A percentile compares a stretch with the other conserved stretches of the same genome.
Conservation (phyloP, 1,140 invertebrate genomes). For the Arion vulgaris region DNA sequence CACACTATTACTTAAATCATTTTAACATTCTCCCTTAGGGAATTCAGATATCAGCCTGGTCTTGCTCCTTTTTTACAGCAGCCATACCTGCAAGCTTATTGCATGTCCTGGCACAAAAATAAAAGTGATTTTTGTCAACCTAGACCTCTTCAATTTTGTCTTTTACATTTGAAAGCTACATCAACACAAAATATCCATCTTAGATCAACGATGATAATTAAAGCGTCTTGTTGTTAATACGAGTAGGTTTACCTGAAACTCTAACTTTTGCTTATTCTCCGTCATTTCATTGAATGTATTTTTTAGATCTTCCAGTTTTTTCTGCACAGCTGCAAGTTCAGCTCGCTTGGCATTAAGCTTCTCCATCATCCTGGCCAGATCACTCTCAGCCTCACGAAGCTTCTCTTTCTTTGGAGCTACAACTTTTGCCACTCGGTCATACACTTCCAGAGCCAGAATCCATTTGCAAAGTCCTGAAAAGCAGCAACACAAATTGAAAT, state of each 20-base stretch:
- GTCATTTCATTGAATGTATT: slow-evolving; percentile 74
- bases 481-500: not conserved
- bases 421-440: slow-evolving; percentile 87
- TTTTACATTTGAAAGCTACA: too few relatives aligned
- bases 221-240: too few relatives aligned
- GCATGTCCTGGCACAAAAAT: too few relatives aligned
- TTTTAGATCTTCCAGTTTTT: slow-evolving; percentile 78
- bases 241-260: slow-evolving; percentile 50
- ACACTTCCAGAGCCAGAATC: slow-evolving; percentile 93
- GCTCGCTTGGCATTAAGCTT: slow-evolving; percentile 85
- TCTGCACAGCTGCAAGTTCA: slow-evolving; percentile 84
- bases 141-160: too few relatives aligned
- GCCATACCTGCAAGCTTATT: too few relatives aligned
- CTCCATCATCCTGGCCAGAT: slow-evolving; percentile 85
- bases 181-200: too few relatives aligned
- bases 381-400: slow-evolving; percentile 84
- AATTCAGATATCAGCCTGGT: too few relatives aligned
- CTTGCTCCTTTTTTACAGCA: too few relatives aligned
- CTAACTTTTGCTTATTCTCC: slow-evolving; percentile 82
- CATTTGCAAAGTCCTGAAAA: slow-evolving; percentile 83
- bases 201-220: too few relatives aligned
- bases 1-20: too few relatives aligned
- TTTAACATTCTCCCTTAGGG: too few relatives aligned
- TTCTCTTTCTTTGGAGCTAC: slow-evolving; percentile 73
- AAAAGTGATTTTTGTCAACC: too few relatives aligned